Base-by-base conservation (phyloP, 2,797 vertebrate species). In the Sardinella longiceps region DNA sequence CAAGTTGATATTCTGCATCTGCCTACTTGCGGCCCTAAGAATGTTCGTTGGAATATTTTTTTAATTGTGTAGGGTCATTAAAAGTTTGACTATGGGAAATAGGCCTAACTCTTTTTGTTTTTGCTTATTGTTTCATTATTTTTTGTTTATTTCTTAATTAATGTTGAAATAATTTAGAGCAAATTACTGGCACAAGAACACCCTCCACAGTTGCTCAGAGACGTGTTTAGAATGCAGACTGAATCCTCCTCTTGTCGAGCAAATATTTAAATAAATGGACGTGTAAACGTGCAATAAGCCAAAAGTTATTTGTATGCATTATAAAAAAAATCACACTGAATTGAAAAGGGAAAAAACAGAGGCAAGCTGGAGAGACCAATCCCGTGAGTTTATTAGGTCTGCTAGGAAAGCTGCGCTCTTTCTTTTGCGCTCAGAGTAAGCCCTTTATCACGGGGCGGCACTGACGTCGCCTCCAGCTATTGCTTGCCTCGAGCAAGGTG, bases 381-480 rank as follows among this genome's bases (percentile, higher is more conserved):
- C 89, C 94, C 95, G 95, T 88, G 93, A 96, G 94, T 96, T 96
- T 97, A 97, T 97, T 96, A 96, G 94, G 93, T 96, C 93, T 88
- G 89, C 90, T 94, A 94, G 94, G 93, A 94, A 92, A 95, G 95
- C 95, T 93, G 96, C 95, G 95, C 86, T 81, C 83, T 81, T 81
- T 53, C 84, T 80, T 83, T 58, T 70, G 80, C 60, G 82, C 94
- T 83, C 89, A 92, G 95, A 90, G 94, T 98, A 99, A 99, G 95
- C 97, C 97, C 97, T 98, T 99, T 99, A 99, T 99, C 98, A 97
- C 94, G 94, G 95, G 96, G 95, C 94, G 96, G 96, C 97, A 97
- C 97, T 93, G 96, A 96, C 96, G 95, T 94, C 95, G 98, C 97
- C 97, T 91, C 92, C 93, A 97, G 98, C 97, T 95, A 96, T 95